phyloP scores from a whole-genome alignment of 2,888 invertebrate species.

The Cremastinae sp. region DNA sequence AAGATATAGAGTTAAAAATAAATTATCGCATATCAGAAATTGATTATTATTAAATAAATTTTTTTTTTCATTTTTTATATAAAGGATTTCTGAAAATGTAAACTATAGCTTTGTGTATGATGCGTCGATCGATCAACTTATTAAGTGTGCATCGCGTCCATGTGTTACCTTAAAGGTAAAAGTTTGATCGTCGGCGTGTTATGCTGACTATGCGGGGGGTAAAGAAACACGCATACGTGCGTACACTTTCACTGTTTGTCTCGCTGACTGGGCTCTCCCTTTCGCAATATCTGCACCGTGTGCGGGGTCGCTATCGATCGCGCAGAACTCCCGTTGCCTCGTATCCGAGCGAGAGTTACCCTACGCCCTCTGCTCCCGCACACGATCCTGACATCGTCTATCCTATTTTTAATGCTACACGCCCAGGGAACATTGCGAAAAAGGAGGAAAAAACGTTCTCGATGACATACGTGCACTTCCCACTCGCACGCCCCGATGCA shows the following conservation, averaged over 20 bases:
- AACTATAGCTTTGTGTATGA: no score
- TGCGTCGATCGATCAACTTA: no score
- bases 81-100: no score
- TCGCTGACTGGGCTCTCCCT: constrained; percentile 56
- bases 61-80: no score
- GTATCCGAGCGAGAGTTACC: constrained; percentile 64
- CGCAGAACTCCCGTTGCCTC: constrained; percentile 59
- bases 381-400: background rate
- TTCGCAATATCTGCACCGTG: constrained; percentile 70
- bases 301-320: constrained; percentile 73
- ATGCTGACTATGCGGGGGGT: constrained; percentile 7
- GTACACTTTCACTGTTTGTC: constrained; percentile 34
- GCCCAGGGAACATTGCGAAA: constrained; percentile 28
- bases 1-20: no score
- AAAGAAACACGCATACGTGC: constrained; percentile 20
- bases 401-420: constrained; percentile 36
- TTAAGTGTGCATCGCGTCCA: no score
- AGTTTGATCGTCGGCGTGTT: constrained; percentile 46
- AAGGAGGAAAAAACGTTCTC: constrained; percentile 26
- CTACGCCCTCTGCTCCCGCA: constrained; percentile 58
- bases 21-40: no score
- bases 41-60: no score
- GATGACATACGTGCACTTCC: constrained; percentile 14
- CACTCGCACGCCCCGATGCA: constrained; percentile 36
- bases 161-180: no score